Evolutionary conservation across 2,113 vertebrate genomes (phyloP), one percentile per base, ranked within the genome.

Genomic region (Spermophilus dauricus): DNA sequence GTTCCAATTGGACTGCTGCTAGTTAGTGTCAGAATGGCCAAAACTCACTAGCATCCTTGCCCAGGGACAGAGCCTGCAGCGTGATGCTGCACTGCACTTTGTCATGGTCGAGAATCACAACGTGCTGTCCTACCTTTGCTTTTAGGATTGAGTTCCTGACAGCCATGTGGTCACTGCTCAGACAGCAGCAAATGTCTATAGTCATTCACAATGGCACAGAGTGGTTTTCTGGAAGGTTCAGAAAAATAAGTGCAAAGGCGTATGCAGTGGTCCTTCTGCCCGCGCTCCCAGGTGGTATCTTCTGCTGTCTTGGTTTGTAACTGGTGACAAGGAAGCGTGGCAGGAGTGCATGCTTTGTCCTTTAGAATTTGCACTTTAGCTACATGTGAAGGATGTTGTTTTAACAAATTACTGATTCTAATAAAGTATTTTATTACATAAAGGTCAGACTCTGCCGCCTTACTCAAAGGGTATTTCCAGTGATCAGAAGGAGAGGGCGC

Each of bases 341-440:
- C 53, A 5, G 56, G 96, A 90, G 69, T 7, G 5, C 81, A 96
- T 92, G 90, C 96, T 98, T 92, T 96, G 89, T 96, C 34, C 22
- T 42, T 48, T 92, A 53, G 45, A 80, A 96, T 67, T 32, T 98
- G 99, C 98, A 99, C 98, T 98, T 99, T 98, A 99, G 95, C 93
- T 94, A 17, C 95, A 22, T 4, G 72, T 89, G 83, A 72, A 96
- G 1, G 26, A 65, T 85, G 73, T 98, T 98, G 97, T 96, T 98
- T 98, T 98, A 98, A 98, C 97, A 97, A 94, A 97, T 98, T 98
- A 94, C 96, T 96, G 89, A 89, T 76, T 93, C 91, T 96, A 99
- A 99, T 99, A 99, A 99, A 99, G 61, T 98, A 98, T 99, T 98
- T 98, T 98, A 97, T 98, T 98, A 98, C 78, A 61, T 97, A 95